A percentile compares a stretch with the other conserved stretches of the same genome.
phyloP scores from a whole-genome alignment of 1,140 invertebrate species.

The Eupristina koningsbergeri region DNA sequence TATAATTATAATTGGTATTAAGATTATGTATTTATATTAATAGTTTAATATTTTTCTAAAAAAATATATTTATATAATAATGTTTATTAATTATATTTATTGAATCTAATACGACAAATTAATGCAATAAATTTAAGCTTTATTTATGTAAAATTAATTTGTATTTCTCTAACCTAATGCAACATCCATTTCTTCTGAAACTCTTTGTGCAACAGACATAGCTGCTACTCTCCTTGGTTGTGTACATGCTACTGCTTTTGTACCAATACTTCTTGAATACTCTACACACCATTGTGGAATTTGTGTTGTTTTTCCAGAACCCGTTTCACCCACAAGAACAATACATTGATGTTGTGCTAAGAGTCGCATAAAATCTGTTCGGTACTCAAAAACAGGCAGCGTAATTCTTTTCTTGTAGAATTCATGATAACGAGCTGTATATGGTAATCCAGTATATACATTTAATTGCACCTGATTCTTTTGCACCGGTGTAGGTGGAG shows the following conservation, averaged over 20 bases:
- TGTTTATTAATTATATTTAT: no score
- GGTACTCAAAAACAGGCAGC: slow-evolving; percentile 98
- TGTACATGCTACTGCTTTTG: slow-evolving; percentile 95
- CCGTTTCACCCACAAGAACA: slow-evolving; percentile 96
- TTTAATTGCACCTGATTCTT: slow-evolving; percentile 78
- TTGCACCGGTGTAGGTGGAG: slow-evolving; percentile 61
- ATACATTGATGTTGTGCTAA: slow-evolving; percentile 92
- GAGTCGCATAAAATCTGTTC: slow-evolving; percentile 94
- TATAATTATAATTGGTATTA: no score
- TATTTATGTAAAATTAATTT: no score
- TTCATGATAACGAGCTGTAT: slow-evolving; percentile 87
- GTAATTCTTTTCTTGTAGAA: slow-evolving; percentile 90
- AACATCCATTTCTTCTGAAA: slow-evolving; percentile 99
- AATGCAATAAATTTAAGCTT: no score
- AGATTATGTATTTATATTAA: no score
- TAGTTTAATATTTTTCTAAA: no score
- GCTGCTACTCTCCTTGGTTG: slow-evolving; percentile 92
- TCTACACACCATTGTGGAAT: slow-evolving; percentile 96
- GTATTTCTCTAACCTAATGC: slow-evolving; percentile 75
- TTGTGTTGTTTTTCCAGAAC: slow-evolving; percentile 98
- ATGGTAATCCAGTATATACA: slow-evolving; percentile 83
- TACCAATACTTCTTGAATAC: slow-evolving; percentile 82
- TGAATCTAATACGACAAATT: no score
- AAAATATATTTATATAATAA: no score
- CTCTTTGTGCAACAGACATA: slow-evolving; percentile 98